Percentiles rank a stretch among this genome's conserved stretches.
These are phyloP conservation scores for Argyresthia albistria DNA, from an alignment of 2,888 invertebrate genomes.

Conservation along the genomic window DNA sequence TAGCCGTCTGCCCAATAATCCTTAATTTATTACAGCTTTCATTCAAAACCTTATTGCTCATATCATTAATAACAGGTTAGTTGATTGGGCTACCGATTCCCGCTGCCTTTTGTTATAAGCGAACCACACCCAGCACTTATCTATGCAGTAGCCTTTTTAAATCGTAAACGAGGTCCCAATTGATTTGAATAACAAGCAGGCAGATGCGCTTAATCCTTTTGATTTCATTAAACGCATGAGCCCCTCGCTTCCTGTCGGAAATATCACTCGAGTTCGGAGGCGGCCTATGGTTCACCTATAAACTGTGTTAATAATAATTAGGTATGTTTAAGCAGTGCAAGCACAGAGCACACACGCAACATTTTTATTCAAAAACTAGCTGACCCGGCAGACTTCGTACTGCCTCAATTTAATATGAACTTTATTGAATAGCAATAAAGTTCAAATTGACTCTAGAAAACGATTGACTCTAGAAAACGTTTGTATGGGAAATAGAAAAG, in stretches of 20 bases:
- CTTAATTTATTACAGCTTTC: background rate
- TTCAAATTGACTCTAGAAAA: too few relatives aligned
- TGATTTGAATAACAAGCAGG: slow-evolving; percentile 72
- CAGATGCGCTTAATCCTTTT: slow-evolving; percentile 73
- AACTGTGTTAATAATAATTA: slow-evolving; percentile 42
- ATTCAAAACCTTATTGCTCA: slow-evolving; percentile 19
- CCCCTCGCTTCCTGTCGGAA: slow-evolving; percentile 66
- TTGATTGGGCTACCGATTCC: slow-evolving; percentile 58
- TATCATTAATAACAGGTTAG: slow-evolving; percentile 52
- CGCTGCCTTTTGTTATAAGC: slow-evolving; percentile 55
- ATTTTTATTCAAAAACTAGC: too few relatives aligned
- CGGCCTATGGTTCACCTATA: slow-evolving; percentile 42
- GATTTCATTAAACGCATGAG: slow-evolving; percentile 72
- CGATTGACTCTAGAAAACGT: too few relatives aligned
- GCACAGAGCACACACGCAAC: too few relatives aligned
- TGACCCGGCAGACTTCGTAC: too few relatives aligned
- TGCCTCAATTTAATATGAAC: too few relatives aligned
- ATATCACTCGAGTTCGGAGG: slow-evolving; percentile 63
- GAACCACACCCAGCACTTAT: slow-evolving; percentile 66
- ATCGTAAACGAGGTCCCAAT: slow-evolving; percentile 70
- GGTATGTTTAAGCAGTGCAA: too few relatives aligned
- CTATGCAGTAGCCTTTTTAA: slow-evolving; percentile 70
- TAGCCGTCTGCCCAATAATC: too few relatives aligned
- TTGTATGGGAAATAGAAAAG: too few relatives aligned
- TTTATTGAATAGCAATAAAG: too few relatives aligned